These are phyloP conservation scores for Tetrax tetrax DNA, from an alignment of 2,113 vertebrate species.

Conservation along the genomic window DNA sequence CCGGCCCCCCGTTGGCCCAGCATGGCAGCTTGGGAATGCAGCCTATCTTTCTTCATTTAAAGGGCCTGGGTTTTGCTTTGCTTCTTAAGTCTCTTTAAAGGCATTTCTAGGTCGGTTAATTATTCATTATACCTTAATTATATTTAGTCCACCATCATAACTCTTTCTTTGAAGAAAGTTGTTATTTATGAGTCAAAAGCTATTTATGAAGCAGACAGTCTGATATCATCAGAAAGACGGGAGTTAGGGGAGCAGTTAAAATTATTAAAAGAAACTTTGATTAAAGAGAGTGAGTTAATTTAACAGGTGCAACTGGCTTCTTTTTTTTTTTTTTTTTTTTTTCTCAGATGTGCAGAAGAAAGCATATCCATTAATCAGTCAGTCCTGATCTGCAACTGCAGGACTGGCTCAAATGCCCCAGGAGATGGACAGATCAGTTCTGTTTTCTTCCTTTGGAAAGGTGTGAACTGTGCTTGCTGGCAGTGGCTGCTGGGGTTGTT, in stretches of 20 bases:
- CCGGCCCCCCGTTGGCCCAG: background rate
- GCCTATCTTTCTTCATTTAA: background rate
- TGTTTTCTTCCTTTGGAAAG: background rate
- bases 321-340: too few relatives aligned
- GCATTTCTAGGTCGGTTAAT: background rate
- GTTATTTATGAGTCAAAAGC: constrained; percentile 48
- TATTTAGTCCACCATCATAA: background rate
- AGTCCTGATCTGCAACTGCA: background rate
- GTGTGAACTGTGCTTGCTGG: background rate
- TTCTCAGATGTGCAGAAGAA: background rate
- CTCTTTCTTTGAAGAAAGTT: constrained; percentile 3
- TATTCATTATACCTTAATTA: constrained; percentile 1
- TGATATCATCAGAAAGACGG: background rate
- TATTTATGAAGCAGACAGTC: constrained; percentile 32
- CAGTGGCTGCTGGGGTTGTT: background rate
- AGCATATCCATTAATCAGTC: background rate
- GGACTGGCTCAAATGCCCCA: background rate
- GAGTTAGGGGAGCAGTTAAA: background rate
- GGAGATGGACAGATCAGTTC: background rate
- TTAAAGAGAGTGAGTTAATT: constrained; percentile 30
- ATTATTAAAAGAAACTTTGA: constrained; percentile 40
- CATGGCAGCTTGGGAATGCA: background rate
- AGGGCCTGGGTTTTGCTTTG: background rate
- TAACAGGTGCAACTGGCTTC: constrained; percentile 6
- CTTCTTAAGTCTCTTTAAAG: background rate